A percentile compares a stretch with the other conserved stretches of the same genome.
phyloP scores from a whole-genome alignment of 2,797 vertebrate genomes.

The Phoxinus dragarum region DNA sequence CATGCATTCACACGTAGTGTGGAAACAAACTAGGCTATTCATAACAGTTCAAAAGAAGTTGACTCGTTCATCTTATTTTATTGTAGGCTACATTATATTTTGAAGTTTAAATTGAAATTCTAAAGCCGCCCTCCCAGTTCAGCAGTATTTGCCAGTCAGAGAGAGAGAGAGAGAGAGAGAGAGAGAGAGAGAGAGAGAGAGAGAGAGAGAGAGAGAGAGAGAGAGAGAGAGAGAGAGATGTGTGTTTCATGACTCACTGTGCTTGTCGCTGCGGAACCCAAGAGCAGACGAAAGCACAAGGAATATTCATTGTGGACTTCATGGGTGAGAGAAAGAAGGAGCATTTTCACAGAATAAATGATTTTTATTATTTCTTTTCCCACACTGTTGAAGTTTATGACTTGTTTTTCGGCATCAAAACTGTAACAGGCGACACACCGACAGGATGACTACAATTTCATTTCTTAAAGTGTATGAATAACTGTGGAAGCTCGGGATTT shows the following conservation, averaged over 20 bases:
- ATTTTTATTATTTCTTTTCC: neutral
- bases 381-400: constrained; percentile 14
- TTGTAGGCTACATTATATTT: neutral
- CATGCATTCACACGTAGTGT: neutral
- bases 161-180: constrained; percentile 39
- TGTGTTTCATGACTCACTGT: constrained; percentile 41
- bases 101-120: neutral
- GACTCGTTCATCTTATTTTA: neutral
- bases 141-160: constrained; percentile 20
- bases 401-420: constrained; percentile 15
- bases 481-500: neutral
- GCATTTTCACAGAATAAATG: neutral
- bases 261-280: constrained; percentile 47
- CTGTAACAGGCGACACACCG: neutral
- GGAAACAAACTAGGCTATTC: neutral
- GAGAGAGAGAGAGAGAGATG: constrained; percentile 44
- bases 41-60: neutral
- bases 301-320: constrained; percentile 43
- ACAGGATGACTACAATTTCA: neutral
- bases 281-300: constrained; percentile 38
- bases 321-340: constrained; percentile 12
- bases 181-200: constrained; percentile 49
- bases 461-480: constrained; percentile 29
- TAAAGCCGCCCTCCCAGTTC: constrained; percentile 7
- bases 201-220: constrained; percentile 41